Evolutionary conservation across 1,140 invertebrate genomes (phyloP), one percentile per base, ranked within the genome.

Genomic region (Cecropterus lyciades): DNA sequence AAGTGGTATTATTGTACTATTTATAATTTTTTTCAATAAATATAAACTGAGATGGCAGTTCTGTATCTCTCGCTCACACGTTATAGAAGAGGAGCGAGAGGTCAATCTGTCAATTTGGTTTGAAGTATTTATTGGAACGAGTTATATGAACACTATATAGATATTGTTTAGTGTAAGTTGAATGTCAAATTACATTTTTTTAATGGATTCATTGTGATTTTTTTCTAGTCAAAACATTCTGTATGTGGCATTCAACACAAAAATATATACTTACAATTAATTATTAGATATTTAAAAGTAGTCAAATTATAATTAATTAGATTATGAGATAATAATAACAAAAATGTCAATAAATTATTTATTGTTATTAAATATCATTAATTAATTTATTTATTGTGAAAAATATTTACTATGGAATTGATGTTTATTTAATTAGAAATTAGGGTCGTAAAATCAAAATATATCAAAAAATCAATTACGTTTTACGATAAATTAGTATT

Each of bases 261-360:
- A 1, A 24, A 5, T 24, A 24, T 5, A 24, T 24, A 24, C 5
- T 33, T 33, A 33, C 9, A 33, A 3, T 9, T 13, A 37, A 51
- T 51, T 14, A 51, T 60, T 51, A 51, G 59, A 40, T 62, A 33
- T 62, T 49, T 62, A 51, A 62, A 62, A 14, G 16, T 62, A 62
- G 59, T 62, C 15, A 62, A 62, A 62, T 62, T 62, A 62, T 49
- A 51, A 27, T 20, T 43, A 51, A 30, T 49, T 62, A 62, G 46
- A 51, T 40, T 46, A 49, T 43, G 30, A 60, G n/a, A 37, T n/a
- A 13, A 42, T 20, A 42, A 24, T 49, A 40, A 37, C 40, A 60
- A 49, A 43, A 62, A 60, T 40, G 45, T 62, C 59, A 62, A 62
- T 49, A 60, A 40, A 60, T 59, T 62, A 51, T 51, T 51, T 62